Conservation (phyloP, 2,113 vertebrate genomes). For the Microtus montanus region DNA sequence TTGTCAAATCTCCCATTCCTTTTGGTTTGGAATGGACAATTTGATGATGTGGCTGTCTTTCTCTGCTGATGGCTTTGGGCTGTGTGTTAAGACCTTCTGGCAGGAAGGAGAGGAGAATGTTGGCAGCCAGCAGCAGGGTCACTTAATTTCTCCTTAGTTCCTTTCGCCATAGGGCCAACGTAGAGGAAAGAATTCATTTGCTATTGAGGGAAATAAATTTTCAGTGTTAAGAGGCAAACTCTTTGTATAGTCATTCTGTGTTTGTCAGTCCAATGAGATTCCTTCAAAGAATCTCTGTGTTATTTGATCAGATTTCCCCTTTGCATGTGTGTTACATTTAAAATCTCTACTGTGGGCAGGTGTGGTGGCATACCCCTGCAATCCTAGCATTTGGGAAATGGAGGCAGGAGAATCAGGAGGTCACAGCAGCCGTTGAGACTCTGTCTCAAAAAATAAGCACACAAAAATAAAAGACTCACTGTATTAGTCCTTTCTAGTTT, state of each 20-base stretch:
- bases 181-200: neutral
- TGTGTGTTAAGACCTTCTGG: neutral
- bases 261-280: neutral
- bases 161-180: neutral
- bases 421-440: neutral
- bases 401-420: neutral
- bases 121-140: neutral
- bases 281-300: neutral
- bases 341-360: neutral
- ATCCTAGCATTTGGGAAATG: neutral
- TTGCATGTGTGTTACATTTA: slow-evolving; percentile 5
- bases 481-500: slow-evolving; percentile 12
- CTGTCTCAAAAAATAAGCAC: neutral
- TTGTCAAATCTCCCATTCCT: slow-evolving; percentile 5
- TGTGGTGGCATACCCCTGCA: neutral
- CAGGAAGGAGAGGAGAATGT: neutral
- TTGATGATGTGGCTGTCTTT: neutral
- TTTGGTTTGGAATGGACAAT: neutral
- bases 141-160: neutral
- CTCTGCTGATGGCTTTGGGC: neutral
- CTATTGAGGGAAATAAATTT: slow-evolving; percentile 13
- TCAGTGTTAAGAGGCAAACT: slow-evolving; percentile 5
- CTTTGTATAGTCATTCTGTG: neutral
- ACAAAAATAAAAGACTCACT: neutral
- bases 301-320: neutral